A percentile compares a stretch with the other conserved stretches of the same genome.
These are phyloP conservation scores for Andricus grossulariae DNA, from an alignment of 1,140 invertebrate species.

Conservation along the genomic window DNA sequence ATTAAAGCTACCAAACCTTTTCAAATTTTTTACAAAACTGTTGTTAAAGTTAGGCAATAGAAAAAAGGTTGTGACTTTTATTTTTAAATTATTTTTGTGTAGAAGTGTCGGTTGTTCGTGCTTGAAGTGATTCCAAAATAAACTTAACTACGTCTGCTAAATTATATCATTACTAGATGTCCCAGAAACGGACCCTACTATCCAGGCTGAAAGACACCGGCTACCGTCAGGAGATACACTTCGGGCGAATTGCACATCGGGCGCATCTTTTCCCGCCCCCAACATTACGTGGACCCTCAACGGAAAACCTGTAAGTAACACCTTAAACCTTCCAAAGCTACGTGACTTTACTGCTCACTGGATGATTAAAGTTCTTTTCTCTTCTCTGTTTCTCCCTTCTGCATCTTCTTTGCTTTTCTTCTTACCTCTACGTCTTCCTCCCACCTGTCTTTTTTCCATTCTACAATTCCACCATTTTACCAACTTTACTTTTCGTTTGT, in stretches of 20 bases:
- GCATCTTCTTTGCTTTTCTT: slow-evolving; percentile 43
- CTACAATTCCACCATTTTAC: neutral
- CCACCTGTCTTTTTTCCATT: slow-evolving; percentile 37
- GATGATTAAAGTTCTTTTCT: slow-evolving; percentile 63
- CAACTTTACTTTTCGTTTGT: no score
- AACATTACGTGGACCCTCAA: slow-evolving; percentile 90
- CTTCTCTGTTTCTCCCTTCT: slow-evolving; percentile 29
- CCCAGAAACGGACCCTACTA: slow-evolving; percentile 69
- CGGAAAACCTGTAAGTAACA: slow-evolving; percentile 82
- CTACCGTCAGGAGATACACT: slow-evolving; percentile 80
- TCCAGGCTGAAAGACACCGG: slow-evolving; percentile 65
- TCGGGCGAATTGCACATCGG: slow-evolving; percentile 86
- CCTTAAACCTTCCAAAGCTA: slow-evolving; percentile 48
- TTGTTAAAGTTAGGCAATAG: no score
- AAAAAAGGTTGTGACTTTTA: no score
- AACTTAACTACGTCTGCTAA: slow-evolving; percentile 41
- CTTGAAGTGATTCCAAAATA: slow-evolving; percentile 45
- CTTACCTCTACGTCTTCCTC: slow-evolving; percentile 20
- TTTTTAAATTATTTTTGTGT: no score
- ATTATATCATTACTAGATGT: slow-evolving; percentile 69
- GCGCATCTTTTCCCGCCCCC: slow-evolving; percentile 83
- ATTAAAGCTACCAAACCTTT: no score
- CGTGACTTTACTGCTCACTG: slow-evolving; percentile 64
- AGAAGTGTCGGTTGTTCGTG: slow-evolving; percentile 11
- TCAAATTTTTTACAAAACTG: no score